A percentile compares a stretch with the other conserved stretches of the same genome.
phyloP scores from a whole-genome alignment of 1,140 invertebrate genomes.

The Linepithema humile region DNA sequence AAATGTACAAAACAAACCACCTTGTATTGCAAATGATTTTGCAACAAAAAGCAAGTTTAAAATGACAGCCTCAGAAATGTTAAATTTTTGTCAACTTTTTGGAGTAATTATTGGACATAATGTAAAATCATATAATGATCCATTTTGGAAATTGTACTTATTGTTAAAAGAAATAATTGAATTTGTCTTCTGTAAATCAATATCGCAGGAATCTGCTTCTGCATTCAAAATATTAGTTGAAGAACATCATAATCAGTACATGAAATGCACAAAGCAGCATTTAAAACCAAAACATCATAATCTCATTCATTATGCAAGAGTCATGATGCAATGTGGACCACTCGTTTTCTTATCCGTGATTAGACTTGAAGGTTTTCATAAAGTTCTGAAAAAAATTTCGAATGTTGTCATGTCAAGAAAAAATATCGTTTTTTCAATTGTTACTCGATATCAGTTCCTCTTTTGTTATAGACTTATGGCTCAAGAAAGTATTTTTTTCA shows the following conservation, averaged over 20 bases:
- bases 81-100: not conserved
- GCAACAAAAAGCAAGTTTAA: not conserved
- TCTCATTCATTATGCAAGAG: not conserved
- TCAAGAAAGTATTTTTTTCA: not conserved
- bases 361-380: conserved; percentile 5
- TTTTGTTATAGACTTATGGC: not conserved
- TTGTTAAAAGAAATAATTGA: conserved; percentile 10
- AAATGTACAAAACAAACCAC: no score
- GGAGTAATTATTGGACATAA: not conserved
- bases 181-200: not conserved
- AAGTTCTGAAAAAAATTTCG: not conserved
- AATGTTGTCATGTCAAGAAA: not conserved
- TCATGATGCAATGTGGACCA: conserved; percentile 15
- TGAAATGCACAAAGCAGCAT: conserved; percentile 2
- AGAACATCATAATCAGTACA: not conserved
- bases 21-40: not conserved
- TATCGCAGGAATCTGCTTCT: not conserved
- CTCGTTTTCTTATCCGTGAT: not conserved
- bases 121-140: not conserved
- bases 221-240: not conserved
- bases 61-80: no score
- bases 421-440: not conserved
- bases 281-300: conserved; percentile 27
- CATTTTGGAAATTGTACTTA: conserved; percentile 4
- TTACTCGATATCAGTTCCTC: not conserved